A percentile compares a stretch with the other conserved stretches of the same genome.
These are phyloP conservation scores for Eueremaeus valkanovi DNA, from an alignment of 2,888 invertebrate genomes.

Conservation along the genomic window DNA sequence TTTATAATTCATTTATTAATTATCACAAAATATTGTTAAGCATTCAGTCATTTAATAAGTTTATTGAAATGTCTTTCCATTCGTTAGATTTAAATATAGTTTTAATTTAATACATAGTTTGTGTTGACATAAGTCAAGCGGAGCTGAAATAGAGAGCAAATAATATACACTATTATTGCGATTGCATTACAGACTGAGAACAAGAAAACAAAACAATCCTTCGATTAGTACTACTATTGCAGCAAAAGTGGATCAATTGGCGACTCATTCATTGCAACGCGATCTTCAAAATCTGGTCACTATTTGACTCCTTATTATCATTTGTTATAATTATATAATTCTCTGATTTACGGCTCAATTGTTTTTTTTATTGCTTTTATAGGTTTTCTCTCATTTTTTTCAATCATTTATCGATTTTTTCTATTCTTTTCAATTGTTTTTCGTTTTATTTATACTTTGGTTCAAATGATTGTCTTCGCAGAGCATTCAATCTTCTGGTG, in stretches of 20 bases:
- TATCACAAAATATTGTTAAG: slow-evolving; percentile 1
- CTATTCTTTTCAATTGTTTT: not conserved
- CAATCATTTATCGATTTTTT: not conserved
- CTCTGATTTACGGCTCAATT: too few relatives aligned
- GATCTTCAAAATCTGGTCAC: slow-evolving; percentile 34
- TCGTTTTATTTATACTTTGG: not conserved
- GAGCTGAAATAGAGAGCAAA: not conserved
- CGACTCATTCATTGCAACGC: slow-evolving; percentile 23
- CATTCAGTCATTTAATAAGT: too few relatives aligned
- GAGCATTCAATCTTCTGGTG: slow-evolving; percentile 22
- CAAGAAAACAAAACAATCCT: not conserved
- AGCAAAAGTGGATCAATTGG: slow-evolving; percentile 30
- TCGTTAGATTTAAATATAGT: too few relatives aligned
- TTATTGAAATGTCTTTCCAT: too few relatives aligned
- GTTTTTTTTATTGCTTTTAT: too few relatives aligned
- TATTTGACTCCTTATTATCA: not conserved
- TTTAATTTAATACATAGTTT: too few relatives aligned
- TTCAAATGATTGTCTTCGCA: not conserved
- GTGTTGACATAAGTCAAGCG: too few relatives aligned
- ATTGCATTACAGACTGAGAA: not conserved
- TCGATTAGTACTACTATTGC: not conserved
- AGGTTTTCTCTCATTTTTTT: too few relatives aligned
- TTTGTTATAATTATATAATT: too few relatives aligned
- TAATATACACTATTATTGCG: not conserved
- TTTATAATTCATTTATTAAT: not conserved